These are phyloP conservation scores for Chironomus riparius DNA, from an alignment of 2,888 invertebrate species.

Conservation along the genomic window DNA sequence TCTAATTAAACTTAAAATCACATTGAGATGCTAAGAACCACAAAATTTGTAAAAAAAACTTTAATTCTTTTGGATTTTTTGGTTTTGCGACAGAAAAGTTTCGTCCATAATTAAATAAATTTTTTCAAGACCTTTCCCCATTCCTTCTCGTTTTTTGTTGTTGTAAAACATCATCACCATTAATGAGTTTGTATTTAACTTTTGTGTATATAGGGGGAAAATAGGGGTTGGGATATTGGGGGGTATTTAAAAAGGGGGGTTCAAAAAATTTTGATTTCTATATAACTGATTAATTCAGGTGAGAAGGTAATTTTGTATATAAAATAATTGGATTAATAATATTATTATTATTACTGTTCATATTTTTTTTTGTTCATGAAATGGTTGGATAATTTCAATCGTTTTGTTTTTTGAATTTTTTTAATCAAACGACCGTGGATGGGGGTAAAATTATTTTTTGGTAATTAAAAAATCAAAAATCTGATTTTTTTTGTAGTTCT, in stretches of 20 bases:
- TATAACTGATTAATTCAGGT: too few species aligned
- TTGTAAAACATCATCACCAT: not conserved
- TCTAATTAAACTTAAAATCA: not conserved
- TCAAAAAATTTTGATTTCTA: too few species aligned
- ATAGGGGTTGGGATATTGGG: not conserved
- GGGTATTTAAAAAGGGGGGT: not conserved
- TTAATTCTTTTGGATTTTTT: too few species aligned
- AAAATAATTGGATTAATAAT: not conserved
- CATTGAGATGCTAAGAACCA: not conserved
- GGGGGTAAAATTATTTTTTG: not conserved
- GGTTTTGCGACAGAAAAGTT: not conserved
- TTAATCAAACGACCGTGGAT: too few species aligned
- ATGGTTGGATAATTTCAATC: conserved; percentile 19
- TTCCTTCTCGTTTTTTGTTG: not conserved
- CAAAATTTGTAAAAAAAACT: not conserved
- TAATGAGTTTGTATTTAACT: too few species aligned
- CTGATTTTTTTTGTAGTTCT: not conserved
- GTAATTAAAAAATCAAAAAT: conserved; percentile 5
- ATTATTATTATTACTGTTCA: not conserved
- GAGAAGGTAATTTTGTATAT: not conserved
- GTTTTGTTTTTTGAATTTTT: not conserved
- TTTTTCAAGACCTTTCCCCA: not conserved
- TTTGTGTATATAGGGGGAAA: not conserved
- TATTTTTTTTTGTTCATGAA: conserved; percentile 7
- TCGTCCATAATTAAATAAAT: not conserved